phyloP scores from a whole-genome alignment of 2,888 invertebrate genomes.

The Calliscelio sp. region DNA sequence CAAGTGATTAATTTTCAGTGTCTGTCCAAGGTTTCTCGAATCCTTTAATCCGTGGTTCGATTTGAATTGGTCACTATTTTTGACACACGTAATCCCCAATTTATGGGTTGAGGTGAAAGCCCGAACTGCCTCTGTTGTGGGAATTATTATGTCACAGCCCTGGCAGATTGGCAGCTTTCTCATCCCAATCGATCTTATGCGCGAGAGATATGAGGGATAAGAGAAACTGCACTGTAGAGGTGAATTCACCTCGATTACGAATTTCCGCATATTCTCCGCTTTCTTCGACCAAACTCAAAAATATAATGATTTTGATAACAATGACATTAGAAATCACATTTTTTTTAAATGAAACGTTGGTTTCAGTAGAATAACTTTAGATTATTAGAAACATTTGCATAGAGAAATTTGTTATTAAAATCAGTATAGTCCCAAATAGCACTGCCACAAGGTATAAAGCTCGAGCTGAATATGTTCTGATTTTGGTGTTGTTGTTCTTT shows the following conservation, averaged over 20 bases:
- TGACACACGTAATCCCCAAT: conserved; percentile 36
- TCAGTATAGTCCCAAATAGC: conserved; percentile 49
- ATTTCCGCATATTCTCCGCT: conserved; percentile 62
- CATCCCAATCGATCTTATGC: conserved; percentile 36
- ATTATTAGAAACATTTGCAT: too few species aligned
- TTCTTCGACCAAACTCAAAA: conserved; percentile 57
- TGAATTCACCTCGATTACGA: conserved; percentile 32
- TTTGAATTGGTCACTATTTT: conserved; percentile 32
- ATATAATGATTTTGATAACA: conserved; percentile 59
- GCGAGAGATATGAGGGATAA: conserved; percentile 47
- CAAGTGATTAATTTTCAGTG: conserved; percentile 61
- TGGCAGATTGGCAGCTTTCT: conserved; percentile 55
- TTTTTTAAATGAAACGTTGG: too few species aligned
- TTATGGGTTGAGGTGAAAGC: conserved; percentile 56
- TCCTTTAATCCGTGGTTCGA: conserved; percentile 48
- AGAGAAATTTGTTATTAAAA: conserved; percentile 42
- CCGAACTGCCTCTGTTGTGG: conserved; percentile 26
- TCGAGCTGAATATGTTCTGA: conserved; percentile 76
- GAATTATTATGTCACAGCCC: conserved; percentile 61
- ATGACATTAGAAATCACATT: not conserved
- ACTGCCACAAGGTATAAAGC: conserved; percentile 59
- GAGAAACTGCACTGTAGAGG: conserved; percentile 60
- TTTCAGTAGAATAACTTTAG: too few species aligned
- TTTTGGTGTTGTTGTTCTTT: conserved; percentile 81
- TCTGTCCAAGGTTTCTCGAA: conserved; percentile 61